Conservation (phyloP, 2,888 invertebrate genomes). For the Poecilus cupreus region DNA sequence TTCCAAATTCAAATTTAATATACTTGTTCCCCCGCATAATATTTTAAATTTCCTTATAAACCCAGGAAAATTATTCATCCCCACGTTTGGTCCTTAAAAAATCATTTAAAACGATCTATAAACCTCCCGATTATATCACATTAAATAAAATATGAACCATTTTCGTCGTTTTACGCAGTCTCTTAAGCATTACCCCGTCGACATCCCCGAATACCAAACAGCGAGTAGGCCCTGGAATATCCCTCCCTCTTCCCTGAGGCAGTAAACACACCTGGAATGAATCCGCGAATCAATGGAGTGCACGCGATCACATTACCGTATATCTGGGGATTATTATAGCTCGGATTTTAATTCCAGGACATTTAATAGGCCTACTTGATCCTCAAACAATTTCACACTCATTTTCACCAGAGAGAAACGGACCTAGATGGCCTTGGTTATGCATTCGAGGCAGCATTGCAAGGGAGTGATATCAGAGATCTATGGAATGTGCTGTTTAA, state of each 20-base stretch:
- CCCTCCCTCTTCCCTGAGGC: not conserved
- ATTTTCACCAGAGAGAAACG: slow-evolving; percentile 63
- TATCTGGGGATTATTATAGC: slow-evolving; percentile 41
- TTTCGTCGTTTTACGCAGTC: not conserved
- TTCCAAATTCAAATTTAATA: too few relatives aligned
- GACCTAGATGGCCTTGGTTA: too few relatives aligned
- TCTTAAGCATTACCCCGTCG: not conserved
- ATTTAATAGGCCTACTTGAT: slow-evolving; percentile 56
- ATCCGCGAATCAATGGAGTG: slow-evolving; percentile 49
- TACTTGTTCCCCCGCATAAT: too few relatives aligned
- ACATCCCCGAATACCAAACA: slow-evolving; percentile 12
- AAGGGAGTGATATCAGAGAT: not conserved
- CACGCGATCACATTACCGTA: slow-evolving; percentile 42
- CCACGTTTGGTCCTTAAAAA: slow-evolving; percentile 23
- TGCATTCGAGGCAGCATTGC: not conserved
- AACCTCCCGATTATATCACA: slow-evolving; percentile 25
- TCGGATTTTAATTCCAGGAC: slow-evolving; percentile 49
- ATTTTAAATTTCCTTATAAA: not conserved
- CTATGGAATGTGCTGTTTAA: not conserved
- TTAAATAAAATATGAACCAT: slow-evolving; percentile 40
- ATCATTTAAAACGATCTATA: slow-evolving; percentile 45
- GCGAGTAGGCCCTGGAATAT: not conserved
- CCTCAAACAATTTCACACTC: slow-evolving; percentile 70
- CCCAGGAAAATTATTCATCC: slow-evolving; percentile 5
- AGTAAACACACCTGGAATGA: slow-evolving; percentile 40